Evolutionary conservation across 2,113 vertebrate genomes (phyloP), one percentile per base, ranked within the genome.

Genomic region (Hyla sarda): DNA sequence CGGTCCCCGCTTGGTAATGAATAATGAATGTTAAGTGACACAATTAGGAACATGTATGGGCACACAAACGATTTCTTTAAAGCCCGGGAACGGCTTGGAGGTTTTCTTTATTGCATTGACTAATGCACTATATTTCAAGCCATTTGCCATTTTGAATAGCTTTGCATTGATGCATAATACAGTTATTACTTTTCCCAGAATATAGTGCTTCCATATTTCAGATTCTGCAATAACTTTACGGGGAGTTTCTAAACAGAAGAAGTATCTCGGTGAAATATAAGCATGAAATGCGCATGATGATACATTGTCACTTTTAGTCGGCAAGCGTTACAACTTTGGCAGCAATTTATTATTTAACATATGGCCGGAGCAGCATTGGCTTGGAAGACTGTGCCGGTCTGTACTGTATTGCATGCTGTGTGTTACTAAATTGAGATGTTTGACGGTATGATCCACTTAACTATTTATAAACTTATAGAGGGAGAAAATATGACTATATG

Each of bases 161-260:
- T 81, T 87, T 62, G 85, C 85, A 74, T 60, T 87, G 78, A 81
- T 82, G 67, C 78, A 87, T 82, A 82, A 87, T 87, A 81, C 85
- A 87, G 78, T 82, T 82, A 81, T 81, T 87, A 87, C 85, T 74
- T 82, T 82, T n/a, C n/a, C 32, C 72, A 81, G 71, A 87, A 87
- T 87, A 82, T 87, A 74, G 65, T 87, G 78, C 78, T 81, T 60
- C 85, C 47, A 82, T 87, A 82, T 87, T 74, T 87, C 85, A 87
- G 77, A 25, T 58, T 74, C 52, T 69, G 41, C 60, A 87, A 87
- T 87, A 87, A 87, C 78, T 87, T 73, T 74, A 60, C 50, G 8
- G 50, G n/a, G 67, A 80, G 84, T 81, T 86, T 72, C 65, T 54
- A 80, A 86, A 80, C 62, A 80, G 78, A 10, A 62, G 75, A 86